Conservation (phyloP, 2,113 vertebrate genomes). For the Phylloscopus trochilus region DNA sequence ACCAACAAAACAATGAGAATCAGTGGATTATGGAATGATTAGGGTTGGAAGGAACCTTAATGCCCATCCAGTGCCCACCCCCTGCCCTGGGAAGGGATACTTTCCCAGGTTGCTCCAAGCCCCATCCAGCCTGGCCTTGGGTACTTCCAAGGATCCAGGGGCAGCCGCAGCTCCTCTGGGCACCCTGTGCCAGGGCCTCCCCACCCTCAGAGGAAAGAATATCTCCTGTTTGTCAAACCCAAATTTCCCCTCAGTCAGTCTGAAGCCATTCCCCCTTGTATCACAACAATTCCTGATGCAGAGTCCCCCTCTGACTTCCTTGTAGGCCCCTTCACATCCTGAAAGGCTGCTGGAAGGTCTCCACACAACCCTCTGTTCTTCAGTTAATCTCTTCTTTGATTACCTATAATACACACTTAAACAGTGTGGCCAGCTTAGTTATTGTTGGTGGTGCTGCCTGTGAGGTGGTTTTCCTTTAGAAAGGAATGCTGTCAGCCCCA, state of each 20-base stretch:
- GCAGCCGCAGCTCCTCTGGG: not conserved
- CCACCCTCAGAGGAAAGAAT: not conserved
- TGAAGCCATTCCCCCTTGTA: not conserved
- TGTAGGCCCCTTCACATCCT: not conserved
- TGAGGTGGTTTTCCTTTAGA: not conserved
- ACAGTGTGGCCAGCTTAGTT: not conserved
- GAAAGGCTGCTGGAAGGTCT: not conserved
- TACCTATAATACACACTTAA: not conserved
- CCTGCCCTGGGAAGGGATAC: not conserved
- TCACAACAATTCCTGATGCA: not conserved
- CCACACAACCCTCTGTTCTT: not conserved
- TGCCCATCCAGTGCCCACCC: not conserved
- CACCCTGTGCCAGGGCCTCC: not conserved
- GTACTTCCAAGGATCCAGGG: not conserved
- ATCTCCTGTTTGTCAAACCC: fast-evolving
- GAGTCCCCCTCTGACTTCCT: not conserved
- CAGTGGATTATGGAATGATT: not conserved
- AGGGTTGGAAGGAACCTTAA: not conserved
- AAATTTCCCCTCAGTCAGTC: not conserved
- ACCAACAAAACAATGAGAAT: not conserved
- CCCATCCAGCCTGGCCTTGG: fast-evolving
- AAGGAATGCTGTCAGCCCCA: not conserved
- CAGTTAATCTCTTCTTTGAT: not conserved
- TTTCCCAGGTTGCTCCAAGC: not conserved
- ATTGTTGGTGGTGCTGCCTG: not conserved